phyloP scores from a whole-genome alignment of 2,888 invertebrate species.

The Tortricodes alternella region DNA sequence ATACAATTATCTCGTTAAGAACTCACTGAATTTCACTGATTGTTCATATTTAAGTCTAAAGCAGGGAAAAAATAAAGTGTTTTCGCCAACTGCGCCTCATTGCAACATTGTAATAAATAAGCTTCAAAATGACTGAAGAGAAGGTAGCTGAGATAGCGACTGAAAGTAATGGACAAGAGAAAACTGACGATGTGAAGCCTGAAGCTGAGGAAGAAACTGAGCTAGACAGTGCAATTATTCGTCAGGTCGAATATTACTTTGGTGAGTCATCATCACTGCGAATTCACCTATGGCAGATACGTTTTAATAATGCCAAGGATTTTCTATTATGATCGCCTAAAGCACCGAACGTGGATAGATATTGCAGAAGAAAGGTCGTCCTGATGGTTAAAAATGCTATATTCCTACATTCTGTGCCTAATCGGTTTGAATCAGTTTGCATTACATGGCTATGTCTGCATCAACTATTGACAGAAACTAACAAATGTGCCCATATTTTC shows the following conservation, averaged over 20 bases:
- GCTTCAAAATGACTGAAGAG: slow-evolving; percentile 63
- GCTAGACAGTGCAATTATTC: slow-evolving; percentile 84
- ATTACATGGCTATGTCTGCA: no score
- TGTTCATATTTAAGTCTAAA: not conserved
- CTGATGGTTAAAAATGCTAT: not conserved
- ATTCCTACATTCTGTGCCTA: not conserved
- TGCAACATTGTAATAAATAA: slow-evolving; percentile 10
- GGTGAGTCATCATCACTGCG: slow-evolving; percentile 51
- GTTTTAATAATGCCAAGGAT: no score
- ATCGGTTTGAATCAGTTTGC: no score
- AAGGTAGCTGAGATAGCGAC: slow-evolving; percentile 51
- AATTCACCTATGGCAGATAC: no score
- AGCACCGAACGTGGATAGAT: not conserved
- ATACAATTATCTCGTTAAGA: not conserved
- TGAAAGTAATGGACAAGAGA: slow-evolving; percentile 57
- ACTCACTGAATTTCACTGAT: not conserved
- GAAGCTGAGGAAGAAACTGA: slow-evolving; percentile 54
- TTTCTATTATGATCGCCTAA: not conserved
- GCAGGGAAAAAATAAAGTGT: not conserved
- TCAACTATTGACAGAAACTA: no score
- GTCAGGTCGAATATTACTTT: slow-evolving; percentile 86
- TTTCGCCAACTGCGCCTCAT: slow-evolving; percentile 13
- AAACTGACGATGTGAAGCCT: slow-evolving; percentile 43
- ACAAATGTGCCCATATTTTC: no score
- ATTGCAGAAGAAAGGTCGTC: no score